phyloP scores from a whole-genome alignment of 2,888 invertebrate species.

The Homarus gammarus region DNA sequence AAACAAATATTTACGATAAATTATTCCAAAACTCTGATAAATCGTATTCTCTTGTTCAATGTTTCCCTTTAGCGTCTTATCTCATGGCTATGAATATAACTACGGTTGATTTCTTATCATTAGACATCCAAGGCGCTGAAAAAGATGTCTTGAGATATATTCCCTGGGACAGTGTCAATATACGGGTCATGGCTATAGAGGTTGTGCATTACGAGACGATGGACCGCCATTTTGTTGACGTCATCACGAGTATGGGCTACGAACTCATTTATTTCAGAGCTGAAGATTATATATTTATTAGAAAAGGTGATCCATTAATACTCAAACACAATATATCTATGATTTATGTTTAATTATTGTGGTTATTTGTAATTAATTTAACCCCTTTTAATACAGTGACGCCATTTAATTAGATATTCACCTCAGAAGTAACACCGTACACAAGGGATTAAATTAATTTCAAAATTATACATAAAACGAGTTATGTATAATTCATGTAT shows the following conservation, averaged over 20 bases:
- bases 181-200: neutral
- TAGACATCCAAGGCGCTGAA: conserved; percentile 49
- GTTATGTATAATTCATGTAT: too few relatives aligned
- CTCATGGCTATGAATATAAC: conserved; percentile 27
- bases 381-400: too few relatives aligned
- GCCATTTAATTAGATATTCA: too few relatives aligned
- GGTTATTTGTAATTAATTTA: too few relatives aligned
- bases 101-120: conserved; percentile 37
- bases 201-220: neutral
- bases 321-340: neutral
- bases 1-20: neutral
- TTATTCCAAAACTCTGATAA: neutral
- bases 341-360: too few relatives aligned
- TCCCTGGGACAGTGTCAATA: neutral
- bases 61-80: conserved; percentile 33
- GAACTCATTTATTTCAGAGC: neutral
- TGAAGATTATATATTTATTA: neutral
- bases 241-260: neutral
- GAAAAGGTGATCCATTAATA: neutral
- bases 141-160: neutral
- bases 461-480: too few relatives aligned
- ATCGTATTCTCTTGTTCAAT: conserved; percentile 9
- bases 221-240: neutral
- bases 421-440: too few relatives aligned
- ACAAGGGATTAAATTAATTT: too few relatives aligned